Evolutionary conservation across 2,888 invertebrate species (phyloP), one percentile per base, ranked within the genome.

Genomic region (Glomeris marginata): DNA sequence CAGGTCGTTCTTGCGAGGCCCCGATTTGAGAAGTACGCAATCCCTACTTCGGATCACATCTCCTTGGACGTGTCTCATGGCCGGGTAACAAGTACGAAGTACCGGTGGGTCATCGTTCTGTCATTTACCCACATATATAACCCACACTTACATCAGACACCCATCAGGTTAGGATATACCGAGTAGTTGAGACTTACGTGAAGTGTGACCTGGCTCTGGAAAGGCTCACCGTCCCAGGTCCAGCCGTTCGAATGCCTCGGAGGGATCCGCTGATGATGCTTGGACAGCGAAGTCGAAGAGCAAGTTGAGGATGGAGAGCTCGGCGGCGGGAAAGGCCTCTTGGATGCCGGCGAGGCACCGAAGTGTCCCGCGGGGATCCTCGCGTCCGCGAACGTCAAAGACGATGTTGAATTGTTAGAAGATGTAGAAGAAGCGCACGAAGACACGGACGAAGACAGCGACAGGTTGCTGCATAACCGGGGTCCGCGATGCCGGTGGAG

Each of bases 11-110:
- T 80, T 81, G 60, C 75, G 77, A 63, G 74, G 77, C 47, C 86
- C 86, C 41, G 92, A 88, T 58, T 86, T 82, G 56, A 95, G 73
- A 52, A 95, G 74, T 50, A 95, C 88, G 69, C 92, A 91, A 72
- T 95, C 94, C 49, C 84, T 77, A 35, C 85, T 82, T 66, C 78
- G 72, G 58, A 95, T 81, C 53, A 83, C 84, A 48, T 94, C 94
- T n/a, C 70, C 70, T 67, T 84, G 83, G 43, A 74, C 73, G 70
- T 95, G 95, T 57, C 77, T 74, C 84, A 95, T 94, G 52, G 86
- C 83, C 58, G 83, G 77, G 72, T 85, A 95, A 69, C 92, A 92
- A 51, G 77, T 80, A 60, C 88, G 77, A 58, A 78, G 70, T 52
- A 84, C 81, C 45, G 77, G 74, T 21, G 75, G 73, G 64, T 80